Percentiles rank a stretch among this genome's conserved stretches.
Evolutionary conservation across 2,113 vertebrate species (phyloP).

Genomic region (Aphyosemion australe): DNA sequence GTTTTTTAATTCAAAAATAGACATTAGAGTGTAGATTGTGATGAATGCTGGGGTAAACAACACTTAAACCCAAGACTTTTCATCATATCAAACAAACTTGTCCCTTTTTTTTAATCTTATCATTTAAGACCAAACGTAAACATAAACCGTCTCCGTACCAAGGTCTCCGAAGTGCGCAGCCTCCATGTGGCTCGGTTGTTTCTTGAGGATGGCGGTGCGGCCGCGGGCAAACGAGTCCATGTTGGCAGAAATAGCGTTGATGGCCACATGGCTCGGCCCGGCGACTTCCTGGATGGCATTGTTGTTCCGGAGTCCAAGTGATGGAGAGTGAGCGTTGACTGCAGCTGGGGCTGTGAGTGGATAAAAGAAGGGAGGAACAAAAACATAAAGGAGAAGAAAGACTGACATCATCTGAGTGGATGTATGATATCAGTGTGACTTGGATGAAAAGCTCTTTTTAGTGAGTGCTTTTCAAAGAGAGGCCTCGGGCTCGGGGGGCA

Average conservation of each 20-base stretch:
- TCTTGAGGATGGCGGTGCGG: slow-evolving; percentile 95
- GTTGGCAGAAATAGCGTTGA: slow-evolving; percentile 98
- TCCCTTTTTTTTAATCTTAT: too few relatives aligned
- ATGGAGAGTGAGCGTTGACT: slow-evolving; percentile 83
- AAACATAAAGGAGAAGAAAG: background rate
- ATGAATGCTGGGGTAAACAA: too few relatives aligned
- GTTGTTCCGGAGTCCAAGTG: slow-evolving; percentile 85
- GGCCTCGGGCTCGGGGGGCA: too few relatives aligned
- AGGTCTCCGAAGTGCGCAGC: slow-evolving; percentile 96
- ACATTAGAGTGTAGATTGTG: too few relatives aligned
- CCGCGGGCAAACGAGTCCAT: slow-evolving; percentile 98
- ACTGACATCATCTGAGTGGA: background rate
- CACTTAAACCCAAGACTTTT: too few relatives aligned
- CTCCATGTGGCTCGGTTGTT: slow-evolving; percentile 97
- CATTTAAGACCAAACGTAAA: background rate
- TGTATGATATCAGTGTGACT: slow-evolving; percentile 17
- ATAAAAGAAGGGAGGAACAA: slow-evolving; percentile 15
- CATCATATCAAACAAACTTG: too few relatives aligned
- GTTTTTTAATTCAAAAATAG: too few relatives aligned
- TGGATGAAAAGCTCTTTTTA: slow-evolving; percentile 45
- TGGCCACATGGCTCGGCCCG: slow-evolving; percentile 96
- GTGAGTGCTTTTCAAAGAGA: background rate
- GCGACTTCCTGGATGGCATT: slow-evolving; percentile 93
- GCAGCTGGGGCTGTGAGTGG: slow-evolving; percentile 72
- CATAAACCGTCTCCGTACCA: slow-evolving; percentile 77